Base-by-base conservation (phyloP, 2,888 invertebrate species). In the Darwinula stevensoni region DNA sequence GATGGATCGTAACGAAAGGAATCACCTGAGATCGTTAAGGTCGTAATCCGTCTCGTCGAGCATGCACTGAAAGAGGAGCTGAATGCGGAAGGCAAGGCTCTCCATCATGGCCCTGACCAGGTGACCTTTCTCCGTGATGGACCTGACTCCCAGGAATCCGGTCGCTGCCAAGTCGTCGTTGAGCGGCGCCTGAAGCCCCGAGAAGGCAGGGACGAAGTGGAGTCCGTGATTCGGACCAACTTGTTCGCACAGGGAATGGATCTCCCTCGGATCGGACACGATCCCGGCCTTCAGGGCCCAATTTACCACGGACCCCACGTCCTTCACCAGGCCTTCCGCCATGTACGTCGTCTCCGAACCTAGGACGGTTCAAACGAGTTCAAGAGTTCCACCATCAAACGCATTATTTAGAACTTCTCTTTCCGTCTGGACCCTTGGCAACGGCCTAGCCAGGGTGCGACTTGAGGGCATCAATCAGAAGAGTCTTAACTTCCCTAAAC, bases 161-260 rank as follows among this genome's bases (percentile, higher is more conserved):
- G 75, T 65, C 2, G 73, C 71, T 0, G 86, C 82, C 9, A 62
- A 59, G 38, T 69, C 65, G 50, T 88, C 76, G 51, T 14, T 13
- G 12, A 28, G 14, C 42, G 47, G 55, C 53, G 76, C 78, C 48
- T 78, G 75, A 32, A 80, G 54, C 18, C 82, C 82, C 50, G 72
- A 73, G 43, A 84, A 82, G 0, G 78, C 78, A 2, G 86, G 82
- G 41, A 86, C 60, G 48, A 86, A 86, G 49, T 62, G 76, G 2
- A 76, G 69, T 4, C 73, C n/a, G n/a, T n/a, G n/a, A n/a, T n/a
- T n/a, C n/a, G n/a, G n/a, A n/a, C n/a, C n/a, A n/a, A n/a, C n/a
- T n/a, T n/a, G n/a, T n/a, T n/a, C n/a, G n/a, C n/a, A n/a, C n/a
- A n/a, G n/a, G n/a, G n/a, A n/a, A n/a, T n/a, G n/a, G n/a, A n/a